These are phyloP conservation scores for Syngnathus rostellatus DNA, from an alignment of 2,797 vertebrate genomes.

Conservation along the genomic window DNA sequence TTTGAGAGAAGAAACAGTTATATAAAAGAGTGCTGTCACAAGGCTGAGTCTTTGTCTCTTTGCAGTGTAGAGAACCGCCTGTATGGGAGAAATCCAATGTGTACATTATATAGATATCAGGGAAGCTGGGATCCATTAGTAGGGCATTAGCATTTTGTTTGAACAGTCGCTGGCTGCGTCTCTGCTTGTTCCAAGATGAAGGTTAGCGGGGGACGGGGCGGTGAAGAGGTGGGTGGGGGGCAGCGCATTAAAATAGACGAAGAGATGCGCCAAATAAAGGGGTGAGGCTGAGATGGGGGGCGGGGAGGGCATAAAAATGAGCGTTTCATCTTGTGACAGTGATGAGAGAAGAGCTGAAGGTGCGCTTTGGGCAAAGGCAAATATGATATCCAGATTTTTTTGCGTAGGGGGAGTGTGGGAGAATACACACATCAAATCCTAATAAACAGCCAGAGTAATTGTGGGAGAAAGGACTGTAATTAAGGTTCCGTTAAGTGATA, in stretches of 20 bases:
- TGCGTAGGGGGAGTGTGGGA: not conserved
- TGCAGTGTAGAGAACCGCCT: not conserved
- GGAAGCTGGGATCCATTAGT: constrained; percentile 44
- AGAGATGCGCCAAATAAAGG: constrained; percentile 3
- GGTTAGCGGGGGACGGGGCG: constrained; percentile 27
- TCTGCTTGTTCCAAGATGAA: constrained; percentile 36
- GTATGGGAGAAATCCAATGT: constrained; percentile 8
- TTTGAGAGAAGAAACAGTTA: not conserved
- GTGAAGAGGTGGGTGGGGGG: constrained; percentile 16
- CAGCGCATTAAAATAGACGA: constrained; percentile 34
- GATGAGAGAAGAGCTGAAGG: constrained; percentile 25
- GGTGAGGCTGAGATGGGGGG: not conserved
- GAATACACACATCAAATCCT: constrained; percentile 11
- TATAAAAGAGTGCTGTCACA: constrained; percentile 1
- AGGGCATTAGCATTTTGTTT: constrained; percentile 53
- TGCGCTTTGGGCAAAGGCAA: constrained; percentile 24
- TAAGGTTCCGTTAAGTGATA: constrained; percentile 45
- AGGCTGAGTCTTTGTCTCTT: constrained; percentile 9
- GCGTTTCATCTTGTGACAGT: constrained; percentile 10
- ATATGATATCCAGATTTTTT: constrained; percentile 9
- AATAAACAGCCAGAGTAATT: constrained; percentile 32
- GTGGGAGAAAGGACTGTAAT: constrained; percentile 30
- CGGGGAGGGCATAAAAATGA: not conserved
- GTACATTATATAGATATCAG: constrained; percentile 25
- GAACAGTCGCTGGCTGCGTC: constrained; percentile 42